Evolutionary conservation across 2,113 vertebrate species (phyloP).

Genomic region (Eulemur macaco): DNA sequence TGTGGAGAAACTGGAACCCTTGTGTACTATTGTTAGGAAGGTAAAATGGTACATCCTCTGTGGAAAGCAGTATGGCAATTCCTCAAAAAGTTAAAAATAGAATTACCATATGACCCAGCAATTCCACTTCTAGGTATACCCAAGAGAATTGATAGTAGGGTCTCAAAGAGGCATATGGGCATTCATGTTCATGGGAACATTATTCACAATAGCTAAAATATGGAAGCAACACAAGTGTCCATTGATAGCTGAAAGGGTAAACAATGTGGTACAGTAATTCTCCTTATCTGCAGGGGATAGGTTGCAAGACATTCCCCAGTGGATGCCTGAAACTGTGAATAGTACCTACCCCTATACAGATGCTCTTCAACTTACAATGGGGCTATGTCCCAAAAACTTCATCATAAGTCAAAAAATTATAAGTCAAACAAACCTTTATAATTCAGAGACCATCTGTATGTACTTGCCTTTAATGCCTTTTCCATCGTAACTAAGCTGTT

Average conservation of each 20-base stretch:
- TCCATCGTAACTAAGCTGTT: too few species aligned
- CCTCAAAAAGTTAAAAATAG: neutral
- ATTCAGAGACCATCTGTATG: too few species aligned
- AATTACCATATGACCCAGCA: neutral
- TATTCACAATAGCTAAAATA: neutral
- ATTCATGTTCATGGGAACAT: neutral
- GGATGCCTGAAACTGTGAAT: too few species aligned
- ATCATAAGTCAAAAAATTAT: too few species aligned
- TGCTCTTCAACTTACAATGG: too few species aligned
- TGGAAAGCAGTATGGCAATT: neutral
- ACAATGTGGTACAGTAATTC: neutral
- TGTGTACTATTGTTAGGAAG: neutral
- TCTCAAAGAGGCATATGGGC: neutral
- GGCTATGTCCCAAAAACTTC: too few species aligned
- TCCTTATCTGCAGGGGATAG: too few species aligned
- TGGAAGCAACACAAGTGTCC: neutral
- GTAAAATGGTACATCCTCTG: neutral
- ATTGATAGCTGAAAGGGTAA: neutral
- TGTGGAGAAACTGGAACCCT: neutral
- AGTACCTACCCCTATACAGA: too few species aligned
- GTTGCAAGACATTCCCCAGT: too few species aligned
- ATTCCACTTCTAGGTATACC: neutral
- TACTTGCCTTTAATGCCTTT: too few species aligned
- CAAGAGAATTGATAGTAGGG: neutral
- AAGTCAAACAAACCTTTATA: too few species aligned